Evolutionary conservation across 2,888 invertebrate species (phyloP).

Genomic region (Plebejus argus): DNA sequence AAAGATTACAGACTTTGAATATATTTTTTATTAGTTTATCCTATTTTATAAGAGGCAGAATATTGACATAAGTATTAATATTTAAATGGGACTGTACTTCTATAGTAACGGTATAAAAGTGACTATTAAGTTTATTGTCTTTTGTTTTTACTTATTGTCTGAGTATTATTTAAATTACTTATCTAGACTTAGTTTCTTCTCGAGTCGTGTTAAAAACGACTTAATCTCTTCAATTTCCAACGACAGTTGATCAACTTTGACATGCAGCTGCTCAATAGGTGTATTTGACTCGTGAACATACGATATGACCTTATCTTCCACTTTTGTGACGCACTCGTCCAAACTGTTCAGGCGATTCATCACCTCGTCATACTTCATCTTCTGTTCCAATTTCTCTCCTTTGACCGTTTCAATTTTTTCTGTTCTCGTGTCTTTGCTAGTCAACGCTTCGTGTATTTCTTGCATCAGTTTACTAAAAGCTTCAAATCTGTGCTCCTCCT

Average conservation of each 20-base stretch:
- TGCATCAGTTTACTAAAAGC: slow-evolving; percentile 59
- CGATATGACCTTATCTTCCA: slow-evolving; percentile 56
- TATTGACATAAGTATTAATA: background rate
- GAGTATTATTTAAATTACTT: slow-evolving; percentile 7
- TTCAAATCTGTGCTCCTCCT: slow-evolving; percentile 59
- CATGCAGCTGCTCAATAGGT: slow-evolving; percentile 57
- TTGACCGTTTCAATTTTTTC: slow-evolving; percentile 39
- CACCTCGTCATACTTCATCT: slow-evolving; percentile 55
- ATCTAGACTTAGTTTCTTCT: slow-evolving; percentile 55
- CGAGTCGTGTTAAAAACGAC: slow-evolving; percentile 59
- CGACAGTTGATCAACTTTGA: slow-evolving; percentile 67
- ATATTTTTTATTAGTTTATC: background rate
- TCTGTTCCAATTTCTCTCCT: slow-evolving; percentile 43
- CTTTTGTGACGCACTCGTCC: slow-evolving; percentile 56
- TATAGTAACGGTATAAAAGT: background rate
- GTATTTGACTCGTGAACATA: slow-evolving; percentile 54
- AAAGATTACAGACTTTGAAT: background rate
- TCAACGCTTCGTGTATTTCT: slow-evolving; percentile 65
- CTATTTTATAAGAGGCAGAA: background rate
- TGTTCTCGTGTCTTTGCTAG: slow-evolving; percentile 48
- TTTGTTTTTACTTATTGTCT: background rate
- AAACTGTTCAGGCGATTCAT: slow-evolving; percentile 58
- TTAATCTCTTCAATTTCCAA: slow-evolving; percentile 64
- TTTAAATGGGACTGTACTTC: background rate
- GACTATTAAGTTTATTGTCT: background rate